Percentiles rank a stretch among this genome's conserved stretches.
phyloP scores from a whole-genome alignment of 1,140 invertebrate species.

The Eubasilissa regina region DNA sequence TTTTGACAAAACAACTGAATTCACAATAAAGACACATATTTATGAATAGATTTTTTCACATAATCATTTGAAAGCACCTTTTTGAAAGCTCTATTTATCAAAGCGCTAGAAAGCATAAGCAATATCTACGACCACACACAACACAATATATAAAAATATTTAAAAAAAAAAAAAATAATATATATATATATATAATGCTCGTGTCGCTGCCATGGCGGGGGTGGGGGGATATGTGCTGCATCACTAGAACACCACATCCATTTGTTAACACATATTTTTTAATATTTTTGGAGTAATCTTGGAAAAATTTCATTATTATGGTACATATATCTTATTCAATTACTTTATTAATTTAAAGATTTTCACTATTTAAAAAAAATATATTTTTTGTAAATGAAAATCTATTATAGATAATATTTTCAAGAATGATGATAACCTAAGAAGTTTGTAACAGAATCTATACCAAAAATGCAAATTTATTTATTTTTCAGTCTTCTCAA shows the following conservation, averaged over 20 bases:
- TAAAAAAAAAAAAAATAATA: background rate
- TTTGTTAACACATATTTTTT: background rate
- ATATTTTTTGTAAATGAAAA: no score
- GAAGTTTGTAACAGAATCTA: no score
- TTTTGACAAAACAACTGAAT: no score
- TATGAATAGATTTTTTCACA: no score
- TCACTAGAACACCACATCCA: constrained; percentile 26
- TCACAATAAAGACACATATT: no score
- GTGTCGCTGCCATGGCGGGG: constrained; percentile 29
- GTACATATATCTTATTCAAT: no score
- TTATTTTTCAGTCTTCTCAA: no score
- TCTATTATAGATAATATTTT: no score
- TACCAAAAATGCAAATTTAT: no score
- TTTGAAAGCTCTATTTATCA: constrained; percentile 32
- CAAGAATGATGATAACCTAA: no score
- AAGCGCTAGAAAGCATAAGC: constrained; percentile 44
- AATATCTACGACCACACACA: constrained; percentile 53
- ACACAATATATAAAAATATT: constrained; percentile 30
- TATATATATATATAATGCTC: constrained; percentile 10
- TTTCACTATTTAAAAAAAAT: no score
- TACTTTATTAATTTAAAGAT: no score
- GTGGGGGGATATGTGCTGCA: constrained; percentile 21
- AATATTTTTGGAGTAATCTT: background rate
- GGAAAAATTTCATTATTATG: constrained; percentile 11
- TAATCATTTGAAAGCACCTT: background rate